Evolutionary conservation across 2,888 invertebrate genomes (phyloP), one percentile per base, ranked within the genome.

Genomic region (Julus scanicus): DNA sequence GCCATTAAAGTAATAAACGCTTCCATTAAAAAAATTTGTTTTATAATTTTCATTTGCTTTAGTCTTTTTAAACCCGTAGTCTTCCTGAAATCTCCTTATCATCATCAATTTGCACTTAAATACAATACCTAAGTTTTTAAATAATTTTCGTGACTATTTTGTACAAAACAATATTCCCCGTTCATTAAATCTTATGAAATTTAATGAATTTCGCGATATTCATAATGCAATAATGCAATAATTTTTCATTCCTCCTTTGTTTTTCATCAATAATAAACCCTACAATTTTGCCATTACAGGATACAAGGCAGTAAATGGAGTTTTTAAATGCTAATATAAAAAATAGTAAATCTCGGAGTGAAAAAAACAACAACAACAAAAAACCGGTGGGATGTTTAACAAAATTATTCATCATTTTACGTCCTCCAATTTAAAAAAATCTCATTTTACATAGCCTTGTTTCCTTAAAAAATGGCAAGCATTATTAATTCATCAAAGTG

Each of bases 21-120:
- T 80, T 80, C 80, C 80, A 80, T 37, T 80, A 80, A 37, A 71
- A 29, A 4, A 29, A 13, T 71, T 80, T 37, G 37, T 39, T 39
- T 37, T 37, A 80, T 80, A 37, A 80, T 80, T 71, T 80, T 80
- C 80, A 80, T 80, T 80, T 37, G 80, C 80, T 39, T 80, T 39
- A 39, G 80, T 80, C 37, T 11, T 80, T 71, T 80, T 80, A 29
- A 37, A 80, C 13, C 37, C 29, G 80, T 80, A 80, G 80, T 80
- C 80, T 80, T 80, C 80, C 80, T 80, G 80, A 80, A 80, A 37
- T 80, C 80, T 80, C 37, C 80, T 80, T 80, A 15, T 80, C 37
- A 39, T 80, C 37, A 39, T 80, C 80, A 15, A 37, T 37, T 80
- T 80, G 80, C 80, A 80, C 29, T 37, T 80, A 15, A 80, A 4